Evolutionary conservation across 2,888 invertebrate genomes (phyloP), one percentile per base, ranked within the genome.

Genomic region (Drosophila setosimentum): DNA sequence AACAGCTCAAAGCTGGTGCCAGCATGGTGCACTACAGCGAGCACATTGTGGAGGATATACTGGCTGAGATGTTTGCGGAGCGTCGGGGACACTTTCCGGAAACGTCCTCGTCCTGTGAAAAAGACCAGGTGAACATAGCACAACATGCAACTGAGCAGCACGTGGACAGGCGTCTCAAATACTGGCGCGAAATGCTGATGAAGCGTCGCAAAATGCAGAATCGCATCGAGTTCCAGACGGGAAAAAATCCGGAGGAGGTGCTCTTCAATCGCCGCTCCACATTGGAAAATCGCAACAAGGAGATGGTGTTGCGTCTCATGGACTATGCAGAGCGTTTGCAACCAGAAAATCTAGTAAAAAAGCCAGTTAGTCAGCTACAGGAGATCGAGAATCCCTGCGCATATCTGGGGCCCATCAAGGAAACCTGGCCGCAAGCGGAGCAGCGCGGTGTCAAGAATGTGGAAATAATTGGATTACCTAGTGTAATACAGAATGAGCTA

Each of bases 241-340:
- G 82, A 2, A 92, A 91, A 21, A 29, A 29, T 2, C 63, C 82
- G 1, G 69, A 75, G 0, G 78, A 83, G 10, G 74, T 92, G 42
- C 74, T 92, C 2, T 90, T 90, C 58, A 92, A 91, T 77, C 87
- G 88, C 3, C 69, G 77, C 7, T 71, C 71, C 1, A 92, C 92
- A 0, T 57, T 90, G 3, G 89, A 92, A 18, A 82, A 91, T 27
- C 82, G 89, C 11, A 80, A 92, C 54, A 89, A 83, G 57, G 80
- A 88, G 64, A 91, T 80, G 2, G 69, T 92, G 2, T 68, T 84
- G 32, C 90, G 85, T 2, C 11, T 92, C 1, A 42, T 92, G 62
- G 92, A 91, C 68, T 92, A 83, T 42, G 90, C 91, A 0, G 83
- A 88, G 0, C 85, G 92, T 30, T 57, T 91, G 68, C 61, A 73